Evolutionary conservation across 2,113 vertebrate genomes (phyloP), one percentile per base, ranked within the genome.

Genomic region (Xiphophorus couchianus): DNA sequence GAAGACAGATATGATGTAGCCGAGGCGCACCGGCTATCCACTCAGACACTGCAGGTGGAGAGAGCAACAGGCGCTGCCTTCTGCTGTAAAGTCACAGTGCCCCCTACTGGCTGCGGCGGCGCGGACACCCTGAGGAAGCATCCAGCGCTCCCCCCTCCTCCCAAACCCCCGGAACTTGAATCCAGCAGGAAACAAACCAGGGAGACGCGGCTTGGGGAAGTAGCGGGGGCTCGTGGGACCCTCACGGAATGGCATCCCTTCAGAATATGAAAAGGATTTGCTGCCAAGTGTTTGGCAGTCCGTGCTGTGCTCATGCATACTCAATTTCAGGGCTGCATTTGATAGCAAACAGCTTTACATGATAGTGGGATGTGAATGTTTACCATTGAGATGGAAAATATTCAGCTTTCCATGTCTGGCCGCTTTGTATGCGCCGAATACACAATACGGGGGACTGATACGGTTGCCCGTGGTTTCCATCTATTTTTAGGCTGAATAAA

Each of bases 61-160:
- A 88, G 80, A 88, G 77, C 88, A 92, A 90, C 89, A 90, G 88
- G 88, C 87, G 22, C 54, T 31, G 31, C 76, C 51, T 58, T 19
- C 71, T 89, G 86, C 71, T 77, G 86, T 82, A 91, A 8, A 91
- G 89, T 83, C 91, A 94, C 89, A 93, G 87, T 93, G 93, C 85
- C 92, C 89, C 91, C 92, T 89, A 83, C 78, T 92, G 92, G 86
- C 30, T 0, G 1, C 12, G 4, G 1, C 5, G 0, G 67, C 27
- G 19, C 3, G 33, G 0, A 15, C 86, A 84, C 66, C 42, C 64
- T 33, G 31, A 76, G 30, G 66, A 60, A 77, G 65, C 67, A 69
- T 73, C 70, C 10, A 9, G 8, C 33, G 1, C 33, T 8, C 33
- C 33, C 33, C 10, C 33, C 6, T 37, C 35, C 35, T 37, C 35